Percentiles rank a stretch among this genome's conserved stretches.
Conservation (phyloP, 2,113 vertebrate species). For the Psammodynastes pulverulentus region DNA sequence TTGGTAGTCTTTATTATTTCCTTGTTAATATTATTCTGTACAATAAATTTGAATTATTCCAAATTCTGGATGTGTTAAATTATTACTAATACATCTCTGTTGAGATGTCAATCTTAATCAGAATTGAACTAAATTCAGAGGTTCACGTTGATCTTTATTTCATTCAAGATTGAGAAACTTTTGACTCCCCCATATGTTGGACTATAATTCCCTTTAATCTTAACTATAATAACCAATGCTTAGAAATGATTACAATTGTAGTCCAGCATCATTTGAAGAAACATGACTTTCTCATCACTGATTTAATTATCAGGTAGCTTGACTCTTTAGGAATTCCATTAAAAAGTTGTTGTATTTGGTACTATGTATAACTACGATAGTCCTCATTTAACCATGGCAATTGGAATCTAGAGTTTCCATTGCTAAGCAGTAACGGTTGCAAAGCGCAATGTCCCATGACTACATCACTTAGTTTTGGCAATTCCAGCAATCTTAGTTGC, state of each 20-base stretch:
- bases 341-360: not conserved
- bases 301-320: not conserved
- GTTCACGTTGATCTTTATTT: not conserved
- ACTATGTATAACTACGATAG: not conserved
- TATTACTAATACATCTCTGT: not conserved
- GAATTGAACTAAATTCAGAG: not conserved
- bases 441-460: not conserved
- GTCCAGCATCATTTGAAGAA: not conserved
- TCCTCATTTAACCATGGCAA: not conserved
- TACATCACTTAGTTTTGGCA: not conserved
- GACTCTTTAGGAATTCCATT: not conserved
- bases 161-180: not conserved
- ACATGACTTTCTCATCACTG: not conserved
- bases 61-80: not conserved
- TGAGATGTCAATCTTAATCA: not conserved
- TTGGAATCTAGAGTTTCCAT: not conserved
- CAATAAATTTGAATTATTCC: not conserved
- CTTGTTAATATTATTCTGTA: not conserved
- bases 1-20: not conserved
- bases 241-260: not conserved
- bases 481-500: not conserved
- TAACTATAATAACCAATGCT: not conserved
- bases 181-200: too few species aligned
- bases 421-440: not conserved
- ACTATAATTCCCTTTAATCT: not conserved